Percentiles rank a stretch among this genome's conserved stretches.
phyloP scores from a whole-genome alignment of 2,113 vertebrate species.

The Regulus satrapa region DNA sequence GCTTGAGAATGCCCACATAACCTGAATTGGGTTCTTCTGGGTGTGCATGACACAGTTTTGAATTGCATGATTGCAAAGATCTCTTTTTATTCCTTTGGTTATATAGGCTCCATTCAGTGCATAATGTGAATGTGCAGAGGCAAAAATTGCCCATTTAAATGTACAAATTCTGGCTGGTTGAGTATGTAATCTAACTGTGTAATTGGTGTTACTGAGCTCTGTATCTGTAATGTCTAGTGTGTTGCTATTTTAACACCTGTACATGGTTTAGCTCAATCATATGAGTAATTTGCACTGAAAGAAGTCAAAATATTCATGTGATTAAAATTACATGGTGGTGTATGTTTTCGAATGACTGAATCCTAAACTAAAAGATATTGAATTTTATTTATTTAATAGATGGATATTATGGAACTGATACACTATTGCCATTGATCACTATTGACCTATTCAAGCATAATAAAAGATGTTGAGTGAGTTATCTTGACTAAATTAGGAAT shows the following conservation, averaged over 20 bases:
- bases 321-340: neutral
- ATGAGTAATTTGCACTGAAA: neutral
- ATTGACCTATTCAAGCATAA: neutral
- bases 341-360: neutral
- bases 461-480: neutral
- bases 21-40: neutral
- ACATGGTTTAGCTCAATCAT: neutral
- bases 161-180: neutral
- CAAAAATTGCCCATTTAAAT: neutral
- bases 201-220: neutral
- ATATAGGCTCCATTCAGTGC: neutral
- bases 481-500: slow-evolving; percentile 16
- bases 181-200: neutral
- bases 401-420: neutral
- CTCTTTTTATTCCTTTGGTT: neutral
- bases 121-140: neutral
- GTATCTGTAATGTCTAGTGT: neutral
- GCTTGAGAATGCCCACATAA: neutral
- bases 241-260: neutral
- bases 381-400: neutral
- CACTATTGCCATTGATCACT: neutral
- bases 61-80: neutral
- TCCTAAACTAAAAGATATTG: neutral
- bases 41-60: neutral
- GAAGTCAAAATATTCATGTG: neutral